Percentiles rank a stretch among this genome's conserved stretches.
Evolutionary conservation across 2,888 invertebrate genomes (phyloP).

Genomic region (Elaeidobius kamerunicus): DNA sequence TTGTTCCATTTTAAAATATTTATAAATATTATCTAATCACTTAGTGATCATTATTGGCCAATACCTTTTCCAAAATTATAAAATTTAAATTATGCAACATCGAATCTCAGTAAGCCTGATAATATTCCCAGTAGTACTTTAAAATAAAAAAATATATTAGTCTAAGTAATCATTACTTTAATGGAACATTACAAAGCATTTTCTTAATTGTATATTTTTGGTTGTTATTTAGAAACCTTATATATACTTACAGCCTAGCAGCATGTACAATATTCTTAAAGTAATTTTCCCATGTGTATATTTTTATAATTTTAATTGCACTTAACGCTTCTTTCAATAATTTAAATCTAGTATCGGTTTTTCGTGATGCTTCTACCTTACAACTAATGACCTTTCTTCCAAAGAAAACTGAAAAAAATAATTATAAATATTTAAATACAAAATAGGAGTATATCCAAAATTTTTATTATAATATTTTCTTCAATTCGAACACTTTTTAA

Average conservation of each 20-base stretch:
- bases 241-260: constrained; percentile 42
- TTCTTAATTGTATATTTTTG: not conserved
- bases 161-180: too few species aligned
- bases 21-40: too few species aligned
- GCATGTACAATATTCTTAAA: constrained; percentile 53
- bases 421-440: constrained; percentile 6
- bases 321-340: constrained; percentile 39
- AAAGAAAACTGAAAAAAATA: constrained; percentile 35
- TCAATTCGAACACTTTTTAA: too few species aligned
- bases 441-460: not conserved
- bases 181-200: not conserved
- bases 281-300: constrained; percentile 41
- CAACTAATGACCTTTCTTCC: constrained; percentile 35
- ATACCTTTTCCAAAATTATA: too few species aligned
- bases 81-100: not conserved
- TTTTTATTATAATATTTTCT: too few species aligned
- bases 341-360: constrained; percentile 39
- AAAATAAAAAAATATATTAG: too few species aligned
- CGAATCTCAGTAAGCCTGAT: too few species aligned
- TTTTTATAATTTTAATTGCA: constrained; percentile 42
- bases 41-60: too few species aligned
- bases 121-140: too few species aligned
- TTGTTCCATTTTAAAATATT: too few species aligned
- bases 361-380: constrained; percentile 40
- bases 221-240: not conserved